Evolutionary conservation across 2,888 invertebrate species (phyloP).

Genomic region (Scaptomyza caliginosa): DNA sequence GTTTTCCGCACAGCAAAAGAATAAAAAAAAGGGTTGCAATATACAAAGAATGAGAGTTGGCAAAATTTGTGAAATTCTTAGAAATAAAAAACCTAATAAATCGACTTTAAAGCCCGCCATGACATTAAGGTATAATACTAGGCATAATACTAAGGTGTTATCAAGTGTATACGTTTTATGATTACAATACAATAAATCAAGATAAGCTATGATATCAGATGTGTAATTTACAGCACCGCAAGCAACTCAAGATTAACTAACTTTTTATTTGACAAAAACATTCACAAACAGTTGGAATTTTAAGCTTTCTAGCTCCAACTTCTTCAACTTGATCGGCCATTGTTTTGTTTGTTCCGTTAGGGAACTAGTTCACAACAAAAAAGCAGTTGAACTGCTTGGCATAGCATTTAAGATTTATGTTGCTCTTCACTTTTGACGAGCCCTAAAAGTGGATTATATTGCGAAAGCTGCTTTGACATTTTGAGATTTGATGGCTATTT

Average conservation of each 20-base stretch:
- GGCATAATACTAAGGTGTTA: conserved; percentile 24
- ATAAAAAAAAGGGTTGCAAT: conserved; percentile 24
- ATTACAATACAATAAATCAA: not conserved
- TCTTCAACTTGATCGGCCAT: not conserved
- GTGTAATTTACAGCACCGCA: conserved; percentile 13
- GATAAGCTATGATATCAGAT: not conserved
- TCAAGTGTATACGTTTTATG: conserved; percentile 23
- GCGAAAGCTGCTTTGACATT: conserved; percentile 37
- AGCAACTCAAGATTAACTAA: not conserved
- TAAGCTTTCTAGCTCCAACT: not conserved
- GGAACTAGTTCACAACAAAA: conserved; percentile 3
- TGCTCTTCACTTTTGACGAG: conserved; percentile 18
- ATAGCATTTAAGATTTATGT: not conserved
- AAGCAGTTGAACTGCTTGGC: not conserved
- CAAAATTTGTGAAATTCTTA: not conserved
- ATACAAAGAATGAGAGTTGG: not conserved
- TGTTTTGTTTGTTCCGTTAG: not conserved
- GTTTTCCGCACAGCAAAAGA: not conserved
- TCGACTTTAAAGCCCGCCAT: not conserved
- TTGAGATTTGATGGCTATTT: conserved; percentile 63
- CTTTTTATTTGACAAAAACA: not conserved
- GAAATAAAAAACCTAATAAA: conserved; percentile 5
- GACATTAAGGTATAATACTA: conserved; percentile 1
- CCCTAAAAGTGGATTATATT: conserved; percentile 53
- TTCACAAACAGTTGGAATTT: too few species aligned